Conservation (phyloP, 2,113 vertebrate species). For the Grammomys dolichurus region DNA sequence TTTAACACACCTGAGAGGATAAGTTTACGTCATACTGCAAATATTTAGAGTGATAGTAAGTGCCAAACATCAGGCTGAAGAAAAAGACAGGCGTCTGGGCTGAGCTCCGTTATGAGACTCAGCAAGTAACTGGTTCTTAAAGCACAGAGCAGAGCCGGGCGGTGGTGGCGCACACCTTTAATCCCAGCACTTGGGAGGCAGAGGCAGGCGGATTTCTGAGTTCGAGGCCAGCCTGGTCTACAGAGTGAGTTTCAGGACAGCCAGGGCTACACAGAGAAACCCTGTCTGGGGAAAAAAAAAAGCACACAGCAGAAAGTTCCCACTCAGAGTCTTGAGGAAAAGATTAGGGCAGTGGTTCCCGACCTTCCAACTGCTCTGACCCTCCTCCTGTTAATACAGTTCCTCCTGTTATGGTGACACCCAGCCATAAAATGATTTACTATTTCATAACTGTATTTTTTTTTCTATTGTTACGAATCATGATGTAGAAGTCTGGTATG, state of each 20-base stretch:
- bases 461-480: neutral
- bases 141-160: neutral
- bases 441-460: neutral
- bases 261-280: too few species aligned
- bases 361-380: neutral
- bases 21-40: neutral
- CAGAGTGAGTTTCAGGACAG: too few species aligned
- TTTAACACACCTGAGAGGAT: conserved; percentile 24
- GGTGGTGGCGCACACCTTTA: too few species aligned
- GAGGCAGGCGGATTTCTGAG: too few species aligned
- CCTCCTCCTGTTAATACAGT: neutral
- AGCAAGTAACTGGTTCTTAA: neutral
- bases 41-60: neutral
- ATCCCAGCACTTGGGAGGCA: too few species aligned
- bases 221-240: too few species aligned
- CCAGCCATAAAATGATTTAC: neutral
- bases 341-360: neutral
- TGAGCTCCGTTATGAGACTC: neutral
- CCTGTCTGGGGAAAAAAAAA: neutral
- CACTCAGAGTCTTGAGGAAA: neutral
- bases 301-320: neutral
- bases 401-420: neutral
- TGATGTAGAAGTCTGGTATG: neutral
- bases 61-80: neutral
- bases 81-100: neutral